Evolutionary conservation across 2,113 vertebrate genomes (phyloP).

Genomic region (Dicaeum eximium): DNA sequence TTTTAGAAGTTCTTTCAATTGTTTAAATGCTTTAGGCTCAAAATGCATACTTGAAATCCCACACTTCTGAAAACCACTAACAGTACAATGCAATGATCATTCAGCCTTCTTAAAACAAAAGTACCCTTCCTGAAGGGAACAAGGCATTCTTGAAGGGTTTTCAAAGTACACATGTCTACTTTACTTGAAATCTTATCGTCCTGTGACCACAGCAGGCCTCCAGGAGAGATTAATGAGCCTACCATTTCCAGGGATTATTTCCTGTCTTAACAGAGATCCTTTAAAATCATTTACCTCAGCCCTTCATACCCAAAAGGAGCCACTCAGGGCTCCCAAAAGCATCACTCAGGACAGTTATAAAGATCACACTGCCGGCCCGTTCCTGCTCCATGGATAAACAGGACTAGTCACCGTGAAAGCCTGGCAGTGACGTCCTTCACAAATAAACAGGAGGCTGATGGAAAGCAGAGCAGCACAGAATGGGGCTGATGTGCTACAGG

Average conservation of each 20-base stretch:
- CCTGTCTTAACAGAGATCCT: background rate
- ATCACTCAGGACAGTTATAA: background rate
- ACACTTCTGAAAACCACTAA: background rate
- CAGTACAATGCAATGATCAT: background rate
- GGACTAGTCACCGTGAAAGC: background rate
- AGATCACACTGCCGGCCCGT: background rate
- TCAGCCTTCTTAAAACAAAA: background rate
- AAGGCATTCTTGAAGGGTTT: background rate
- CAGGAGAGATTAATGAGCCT: background rate
- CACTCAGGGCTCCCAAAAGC: background rate
- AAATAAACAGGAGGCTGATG: background rate
- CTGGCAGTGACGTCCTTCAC: background rate
- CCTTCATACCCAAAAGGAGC: background rate
- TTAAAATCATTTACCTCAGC: background rate
- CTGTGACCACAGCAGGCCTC: background rate
- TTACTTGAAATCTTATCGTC: background rate
- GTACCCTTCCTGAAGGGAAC: background rate
- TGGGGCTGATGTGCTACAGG: fast-evolving
- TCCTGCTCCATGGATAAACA: background rate
- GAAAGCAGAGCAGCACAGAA: background rate
- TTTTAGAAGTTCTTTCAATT: background rate
- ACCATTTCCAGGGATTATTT: background rate
- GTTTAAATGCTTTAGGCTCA: background rate
- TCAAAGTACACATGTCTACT: background rate
- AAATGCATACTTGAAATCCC: background rate